Conservation (phyloP, 2,888 invertebrate species). For the Chrysotoxum bicinctum region DNA sequence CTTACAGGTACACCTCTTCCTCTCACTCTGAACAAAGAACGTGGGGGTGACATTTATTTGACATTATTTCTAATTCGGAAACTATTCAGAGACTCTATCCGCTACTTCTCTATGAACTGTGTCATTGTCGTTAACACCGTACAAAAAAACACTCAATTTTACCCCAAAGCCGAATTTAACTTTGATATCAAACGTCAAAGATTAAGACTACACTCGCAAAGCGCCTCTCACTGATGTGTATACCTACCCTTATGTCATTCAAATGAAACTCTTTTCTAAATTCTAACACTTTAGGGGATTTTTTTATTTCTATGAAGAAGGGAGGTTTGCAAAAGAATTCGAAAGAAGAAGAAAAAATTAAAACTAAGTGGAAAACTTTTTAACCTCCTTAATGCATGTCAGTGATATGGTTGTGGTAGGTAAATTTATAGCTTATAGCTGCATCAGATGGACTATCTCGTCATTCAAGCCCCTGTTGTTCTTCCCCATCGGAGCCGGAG, state of each 20-base stretch:
- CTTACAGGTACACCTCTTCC: not conserved
- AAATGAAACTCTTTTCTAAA: slow-evolving; percentile 27
- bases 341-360: slow-evolving; percentile 21
- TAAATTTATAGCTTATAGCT: slow-evolving; percentile 35
- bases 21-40: not conserved
- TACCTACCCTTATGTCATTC: slow-evolving; percentile 11
- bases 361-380: slow-evolving; percentile 66
- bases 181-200: slow-evolving; percentile 52
- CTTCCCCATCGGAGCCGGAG: not conserved
- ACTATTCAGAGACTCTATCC: slow-evolving; percentile 24
- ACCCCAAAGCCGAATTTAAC: slow-evolving; percentile 19
- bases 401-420: slow-evolving; percentile 40
- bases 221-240: slow-evolving; percentile 1
- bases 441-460: slow-evolving; percentile 50
- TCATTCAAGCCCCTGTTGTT: slow-evolving; percentile 27
- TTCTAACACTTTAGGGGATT: not conserved
- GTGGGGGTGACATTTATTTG: slow-evolving; percentile 13
- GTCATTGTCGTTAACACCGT: slow-evolving; percentile 19
- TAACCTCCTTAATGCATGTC: slow-evolving; percentile 64
- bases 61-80: slow-evolving; percentile 54
- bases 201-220: slow-evolving; percentile 23
- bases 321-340: not conserved
- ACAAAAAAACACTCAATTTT: slow-evolving; percentile 23
- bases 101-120: not conserved
- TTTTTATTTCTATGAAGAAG: not conserved